Base-by-base conservation (phyloP, 2,797 vertebrate species). In the Microcaecilia unicolor region DNA sequence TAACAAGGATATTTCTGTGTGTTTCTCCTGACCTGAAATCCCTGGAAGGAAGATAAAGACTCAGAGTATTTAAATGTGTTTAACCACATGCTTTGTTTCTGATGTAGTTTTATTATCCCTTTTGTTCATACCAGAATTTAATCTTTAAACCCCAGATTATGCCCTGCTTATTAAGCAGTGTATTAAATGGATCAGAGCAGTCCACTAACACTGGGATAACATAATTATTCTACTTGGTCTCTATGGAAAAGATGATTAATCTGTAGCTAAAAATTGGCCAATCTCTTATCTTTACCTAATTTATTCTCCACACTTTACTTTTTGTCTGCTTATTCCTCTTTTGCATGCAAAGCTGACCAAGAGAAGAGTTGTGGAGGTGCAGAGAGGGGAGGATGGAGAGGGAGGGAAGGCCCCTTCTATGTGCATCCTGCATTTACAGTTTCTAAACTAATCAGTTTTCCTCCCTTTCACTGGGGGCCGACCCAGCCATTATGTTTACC, bases 71-170 rank as follows among this genome's bases (percentile, higher is more conserved):
- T 47, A 52, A 45, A 44, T 36, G 33, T 22, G 26, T 51, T 41
- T 43, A 34, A 33, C 41, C 18, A 10, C 9, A 10, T 21, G 6
- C 33, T 62, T 57, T 61, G 51, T 70, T 49, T 72, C 68, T 74
- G 70, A 43, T 32, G 54, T 63, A 68, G 61, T 65, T 74, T 70
- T 66, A 71, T 83, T 60, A 67, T 74, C 62, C 55, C 31, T 42
- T 54, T 70, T 31, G 48, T 56, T 50, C 57, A 57, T 70, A 67
- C 68, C 36, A 73, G 25, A 44, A 46, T 52, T 64, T 83, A 73
- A 82, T 77, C 72, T 68, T 51, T 62, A 41, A 55, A 50, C 54
- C 55, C 75, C 76, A 72, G 67, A 73, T 75, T 73, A 56, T 59
- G 57, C 58, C 37, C 60, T 46, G 48, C 71, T 80, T 81, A 78